Base-by-base conservation (phyloP, 2,113 vertebrate genomes). In the Sapajus apella region DNA sequence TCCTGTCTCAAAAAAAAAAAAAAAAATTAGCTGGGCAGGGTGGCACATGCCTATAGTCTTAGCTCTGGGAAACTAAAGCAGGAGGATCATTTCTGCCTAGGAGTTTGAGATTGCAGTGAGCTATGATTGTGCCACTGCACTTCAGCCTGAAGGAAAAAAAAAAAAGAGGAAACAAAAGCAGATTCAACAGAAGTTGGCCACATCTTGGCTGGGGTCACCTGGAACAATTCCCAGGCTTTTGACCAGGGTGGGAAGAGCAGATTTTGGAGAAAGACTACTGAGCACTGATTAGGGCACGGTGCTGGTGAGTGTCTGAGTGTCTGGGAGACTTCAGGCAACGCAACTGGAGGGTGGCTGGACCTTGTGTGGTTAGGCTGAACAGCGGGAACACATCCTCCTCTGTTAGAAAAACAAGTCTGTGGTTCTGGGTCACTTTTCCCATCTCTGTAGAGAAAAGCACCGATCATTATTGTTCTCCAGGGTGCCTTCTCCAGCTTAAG, bases 311-410 rank as follows among this genome's bases (percentile, higher is more conserved):
- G n/a, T 47, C 25, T 45, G 2, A 35, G 64, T 7, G 18, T 40
- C 27, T 47, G 13, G 0, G 6, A 16, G 80, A 4, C 0, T 0
- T 7, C 0, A 0, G 16, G 64, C n/a, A 37, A 52, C 21, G 8
- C 32, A 72, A 6, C 14, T 0, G 40, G 55, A 0, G 11, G 7
- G 21, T 3, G 9, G 30, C 35, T 11, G 58, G 81, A 70, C 61
- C 35, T 21, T 4, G 2, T 20, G n/a, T 6, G 25, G 70, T 8
- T 30, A 9, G 73, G 52, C 30, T 25, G 58, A 16, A 85, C 45
- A 70, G 20, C 50, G 14, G 25, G n/a, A 58, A 25, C 37, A 20
- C 14, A 45, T 9, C 23, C 27, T 45, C 50, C 5, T 90, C 70
- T 0, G 3, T 66, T 32, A n/a, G 94, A 55, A 35, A 50, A 58